Evolutionary conservation across 2,888 invertebrate species (phyloP), one percentile per base, ranked within the genome.

Genomic region (Phorcus lineatus): DNA sequence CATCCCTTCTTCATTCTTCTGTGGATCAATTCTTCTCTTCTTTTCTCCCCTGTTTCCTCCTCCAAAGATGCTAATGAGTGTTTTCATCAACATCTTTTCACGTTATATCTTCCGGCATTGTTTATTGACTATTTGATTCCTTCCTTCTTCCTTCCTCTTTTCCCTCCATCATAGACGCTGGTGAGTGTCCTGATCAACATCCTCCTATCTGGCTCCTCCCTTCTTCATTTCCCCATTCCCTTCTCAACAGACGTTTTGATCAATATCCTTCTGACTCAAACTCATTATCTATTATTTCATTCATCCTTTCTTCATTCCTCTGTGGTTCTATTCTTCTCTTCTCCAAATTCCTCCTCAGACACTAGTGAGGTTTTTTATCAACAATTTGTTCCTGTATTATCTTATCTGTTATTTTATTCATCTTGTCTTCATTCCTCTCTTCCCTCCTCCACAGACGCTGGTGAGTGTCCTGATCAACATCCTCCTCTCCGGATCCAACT

Each of bases 131-230:
- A n/a, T 28, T 3, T 28, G 19, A 16, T 17, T 53, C 19, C 24
- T 52, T 19, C 62, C 11, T 7, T 67, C 54, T 28, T n/a, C n/a
- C n/a, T n/a, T 53, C 67, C 22, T 76, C 22, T 24, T n/a, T 67
- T 31, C 28, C 52, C 28, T 40, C 47, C 1, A 28, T 94, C 88
- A 70, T 86, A 93, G 93, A 93, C 94, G 0, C 93, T 97, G 80
- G 96, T 94, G 80, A 91, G 89, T 82, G 91, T 93, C 19, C 90
- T 93, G 80, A 91, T 93, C 86, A 92, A 90, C 84, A 93, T 94
- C 74, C 90, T 97, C 85, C 96, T 97, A 67, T 96, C 97, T 0
- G 97, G 97, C 84, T 95, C 95, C 77, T n/a, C n/a, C n/a, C n/a
- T 36, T 36, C 36, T 36, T 36, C 7, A 36, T 36, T 4, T 7